phyloP scores from a whole-genome alignment of 2,797 vertebrate species.

The Helarctos malayanus region DNA sequence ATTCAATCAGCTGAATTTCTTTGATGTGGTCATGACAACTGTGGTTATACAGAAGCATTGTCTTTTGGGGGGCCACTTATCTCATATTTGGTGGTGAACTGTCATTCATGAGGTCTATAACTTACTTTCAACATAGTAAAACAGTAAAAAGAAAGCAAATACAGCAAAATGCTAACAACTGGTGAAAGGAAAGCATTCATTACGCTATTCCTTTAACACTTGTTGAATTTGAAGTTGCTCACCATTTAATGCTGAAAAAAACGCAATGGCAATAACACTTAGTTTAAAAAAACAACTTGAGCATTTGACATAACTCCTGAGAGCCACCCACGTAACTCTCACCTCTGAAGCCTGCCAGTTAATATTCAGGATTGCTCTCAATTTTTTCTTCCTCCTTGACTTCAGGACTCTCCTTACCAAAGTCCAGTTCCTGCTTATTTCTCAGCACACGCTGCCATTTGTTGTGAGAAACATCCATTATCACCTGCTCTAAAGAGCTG shows the following conservation, averaged over 20 bases:
- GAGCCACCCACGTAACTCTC: neutral
- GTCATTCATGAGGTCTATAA: neutral
- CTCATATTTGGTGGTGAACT: neutral
- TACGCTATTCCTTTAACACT: neutral
- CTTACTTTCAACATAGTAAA: neutral
- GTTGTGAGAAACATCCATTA: neutral
- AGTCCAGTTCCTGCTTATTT: neutral
- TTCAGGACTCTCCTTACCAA: neutral
- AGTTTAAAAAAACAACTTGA: neutral
- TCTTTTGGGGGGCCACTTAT: neutral
- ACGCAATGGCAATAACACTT: neutral
- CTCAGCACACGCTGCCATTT: neutral
- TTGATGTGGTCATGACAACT: neutral
- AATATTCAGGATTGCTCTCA: neutral
- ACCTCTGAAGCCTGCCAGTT: neutral
- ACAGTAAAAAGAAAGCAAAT: neutral
- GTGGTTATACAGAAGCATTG: neutral
- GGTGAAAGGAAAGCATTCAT: neutral
- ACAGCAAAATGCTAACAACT: neutral
- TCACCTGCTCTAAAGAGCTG: neutral
- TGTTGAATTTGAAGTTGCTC: neutral
- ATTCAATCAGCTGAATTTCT: neutral
- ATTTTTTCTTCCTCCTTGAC: neutral
- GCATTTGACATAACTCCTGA: neutral
- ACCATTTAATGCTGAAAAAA: conserved; percentile 27